A percentile compares a stretch with the other conserved stretches of the same genome.
phyloP scores from a whole-genome alignment of 1,140 invertebrate species.

The Trichonephila clavata region DNA sequence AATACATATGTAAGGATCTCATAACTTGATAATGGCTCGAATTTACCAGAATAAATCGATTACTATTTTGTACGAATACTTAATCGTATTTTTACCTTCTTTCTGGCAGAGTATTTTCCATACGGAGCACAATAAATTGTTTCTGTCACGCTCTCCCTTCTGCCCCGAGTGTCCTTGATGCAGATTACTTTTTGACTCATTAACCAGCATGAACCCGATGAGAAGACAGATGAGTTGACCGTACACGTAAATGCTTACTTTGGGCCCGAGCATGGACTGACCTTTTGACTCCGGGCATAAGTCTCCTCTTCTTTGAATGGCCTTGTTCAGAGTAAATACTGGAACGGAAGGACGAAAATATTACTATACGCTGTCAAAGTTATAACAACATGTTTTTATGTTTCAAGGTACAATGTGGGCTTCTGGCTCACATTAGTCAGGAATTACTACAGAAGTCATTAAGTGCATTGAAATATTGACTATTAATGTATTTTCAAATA shows the following conservation, averaged over 20 bases:
- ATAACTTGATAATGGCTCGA: too few species aligned
- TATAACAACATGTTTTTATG: not conserved
- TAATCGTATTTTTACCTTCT: not conserved
- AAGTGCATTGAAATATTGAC: too few species aligned
- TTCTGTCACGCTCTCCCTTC: not conserved
- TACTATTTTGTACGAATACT: too few species aligned
- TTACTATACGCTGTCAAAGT: not conserved
- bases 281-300: slow-evolving; percentile 17
- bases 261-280: slow-evolving; percentile 49
- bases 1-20: too few species aligned
- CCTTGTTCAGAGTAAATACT: not conserved
- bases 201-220: slow-evolving; percentile 23
- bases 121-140: not conserved
- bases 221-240: slow-evolving; percentile 1
- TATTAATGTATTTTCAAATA: too few species aligned
- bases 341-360: not conserved
- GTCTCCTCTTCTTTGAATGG: not conserved
- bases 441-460: too few species aligned
- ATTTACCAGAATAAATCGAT: too few species aligned
- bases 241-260: not conserved
- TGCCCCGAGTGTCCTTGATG: not conserved
- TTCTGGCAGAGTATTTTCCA: not conserved
- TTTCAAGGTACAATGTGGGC: too few species aligned
- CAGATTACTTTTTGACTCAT: not conserved
- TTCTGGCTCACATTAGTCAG: too few species aligned